A percentile compares a stretch with the other conserved stretches of the same genome.
phyloP scores from a whole-genome alignment of 2,797 vertebrate species.

The Myotis findleyi region DNA sequence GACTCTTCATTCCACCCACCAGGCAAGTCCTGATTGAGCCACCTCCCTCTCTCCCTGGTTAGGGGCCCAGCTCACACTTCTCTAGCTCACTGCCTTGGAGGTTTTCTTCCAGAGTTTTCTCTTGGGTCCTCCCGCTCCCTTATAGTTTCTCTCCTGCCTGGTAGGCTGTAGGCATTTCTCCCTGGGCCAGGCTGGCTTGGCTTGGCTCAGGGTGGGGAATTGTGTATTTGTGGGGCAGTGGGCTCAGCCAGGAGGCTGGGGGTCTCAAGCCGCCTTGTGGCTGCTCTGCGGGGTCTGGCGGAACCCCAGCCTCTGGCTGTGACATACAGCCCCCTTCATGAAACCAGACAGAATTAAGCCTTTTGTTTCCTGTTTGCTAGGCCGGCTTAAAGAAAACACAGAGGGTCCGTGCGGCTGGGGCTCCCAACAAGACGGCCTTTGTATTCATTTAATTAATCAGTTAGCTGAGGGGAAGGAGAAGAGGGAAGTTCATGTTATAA shows the following conservation, averaged over 20 bases:
- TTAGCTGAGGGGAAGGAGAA: conserved; percentile 81
- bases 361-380: conserved; percentile 88
- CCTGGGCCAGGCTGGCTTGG: conserved; percentile 54
- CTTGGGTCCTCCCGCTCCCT: conserved; percentile 16
- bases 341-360: conserved; percentile 86
- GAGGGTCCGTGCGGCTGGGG: conserved; percentile 79
- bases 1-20: conserved; percentile 15
- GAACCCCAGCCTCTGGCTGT: conserved; percentile 75
- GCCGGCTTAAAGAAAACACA: conserved; percentile 79
- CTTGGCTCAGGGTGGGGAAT: neutral
- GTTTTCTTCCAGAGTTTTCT: conserved; percentile 22
- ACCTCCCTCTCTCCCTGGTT: neutral
- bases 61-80: neutral
- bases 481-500: conserved; percentile 85
- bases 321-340: conserved; percentile 83
- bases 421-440: conserved; percentile 89
- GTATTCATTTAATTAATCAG: conserved; percentile 89
- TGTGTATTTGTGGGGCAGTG: neutral
- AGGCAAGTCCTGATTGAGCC: neutral
- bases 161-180: conserved; percentile 85
- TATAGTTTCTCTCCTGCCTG: conserved; percentile 62
- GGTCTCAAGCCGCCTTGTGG: conserved; percentile 71
- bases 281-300: conserved; percentile 71
- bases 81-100: neutral
- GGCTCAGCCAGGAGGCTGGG: conserved; percentile 25